Base-by-base conservation (phyloP, 1,140 invertebrate genomes). In the Maconellicoccus hirsutus region DNA sequence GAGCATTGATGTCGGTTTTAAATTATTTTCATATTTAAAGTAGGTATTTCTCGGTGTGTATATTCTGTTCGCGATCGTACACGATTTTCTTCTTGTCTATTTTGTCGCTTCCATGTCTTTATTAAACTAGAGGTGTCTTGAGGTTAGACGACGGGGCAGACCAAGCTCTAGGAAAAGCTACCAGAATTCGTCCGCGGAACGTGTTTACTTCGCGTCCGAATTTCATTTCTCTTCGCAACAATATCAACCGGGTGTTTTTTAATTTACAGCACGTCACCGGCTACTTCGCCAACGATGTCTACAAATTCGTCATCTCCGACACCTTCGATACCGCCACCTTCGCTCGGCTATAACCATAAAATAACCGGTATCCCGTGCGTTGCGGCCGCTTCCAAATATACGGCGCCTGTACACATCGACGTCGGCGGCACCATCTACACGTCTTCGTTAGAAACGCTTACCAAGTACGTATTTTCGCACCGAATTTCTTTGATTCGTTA, bases 391-490 rank as follows among this genome's bases (percentile, higher is more conserved):
- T 92, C 92, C 21, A 85, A 91, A 42, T 94, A 92, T 78, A 95
- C 93, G 16, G 94, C 95, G 0, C 94, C 95, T 0, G 95, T 98
- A 0, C 95, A 98, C 79, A 97, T 98, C 75, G 95, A 98, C 78
- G 94, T 98, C 16, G 95, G 95, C 7, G 95, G 94, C 0, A 93
- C 91, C 29, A 97, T 97, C 74, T 98, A 97, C 80, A 98, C 95
- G 0, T 96, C 93, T 0, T 96, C 94, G 0, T 81, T 98, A 77
- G 93, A 97, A 81, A 98, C 94, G 1, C 84, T 98, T 0, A 98
- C 94, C 73, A 93, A 93, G 93, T 96, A 83, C 89, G 88, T 83
- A 61, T 25, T 23, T 33, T 14, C 42, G 42, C 6, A 38, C 33
- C 33, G n/a, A n/a, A n/a, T n/a, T n/a, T n/a, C n/a, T n/a, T 38